Percentiles rank a stretch among this genome's conserved stretches.
Evolutionary conservation across 1,140 invertebrate genomes (phyloP).

Genomic region (Propsilocerus akamusi): DNA sequence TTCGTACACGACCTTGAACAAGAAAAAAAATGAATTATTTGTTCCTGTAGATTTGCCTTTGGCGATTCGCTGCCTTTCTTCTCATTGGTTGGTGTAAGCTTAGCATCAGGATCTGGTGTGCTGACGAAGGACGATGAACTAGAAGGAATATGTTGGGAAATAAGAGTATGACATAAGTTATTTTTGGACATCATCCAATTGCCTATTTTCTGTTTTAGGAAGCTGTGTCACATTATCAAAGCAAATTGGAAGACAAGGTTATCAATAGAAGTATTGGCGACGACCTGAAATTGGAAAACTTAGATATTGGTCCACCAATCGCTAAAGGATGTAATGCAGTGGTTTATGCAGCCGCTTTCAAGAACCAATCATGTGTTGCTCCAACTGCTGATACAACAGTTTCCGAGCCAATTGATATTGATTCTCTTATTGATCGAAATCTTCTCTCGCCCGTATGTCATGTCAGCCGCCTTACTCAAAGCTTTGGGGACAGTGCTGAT

Average conservation of each 20-base stretch:
- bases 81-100: conserved; percentile 50
- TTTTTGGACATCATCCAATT: not conserved
- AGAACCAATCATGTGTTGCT: conserved; percentile 11
- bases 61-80: conserved; percentile 55
- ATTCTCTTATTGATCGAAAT: too few species aligned
- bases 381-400: too few species aligned
- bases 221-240: conserved; percentile 40
- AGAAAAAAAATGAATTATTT: not conserved
- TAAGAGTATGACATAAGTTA: conserved; percentile 30
- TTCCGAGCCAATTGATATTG: too few species aligned
- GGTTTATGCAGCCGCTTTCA: conserved; percentile 50
- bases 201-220: conserved; percentile 23
- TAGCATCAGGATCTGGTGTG: conserved; percentile 51
- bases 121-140: conserved; percentile 63
- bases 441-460: too few species aligned
- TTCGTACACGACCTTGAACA: not conserved
- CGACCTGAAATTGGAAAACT: conserved; percentile 31
- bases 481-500: too few species aligned
- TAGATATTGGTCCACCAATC: conserved; percentile 48
- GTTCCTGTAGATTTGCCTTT: conserved; percentile 15
- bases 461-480: too few species aligned
- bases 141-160: conserved; percentile 61
- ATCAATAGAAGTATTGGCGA: conserved; percentile 23
- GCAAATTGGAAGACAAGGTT: conserved; percentile 33
- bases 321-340: conserved; percentile 69